Evolutionary conservation across 2,113 vertebrate species (phyloP), one percentile per base, ranked within the genome.

Genomic region (Pyxicephalus adspersus): DNA sequence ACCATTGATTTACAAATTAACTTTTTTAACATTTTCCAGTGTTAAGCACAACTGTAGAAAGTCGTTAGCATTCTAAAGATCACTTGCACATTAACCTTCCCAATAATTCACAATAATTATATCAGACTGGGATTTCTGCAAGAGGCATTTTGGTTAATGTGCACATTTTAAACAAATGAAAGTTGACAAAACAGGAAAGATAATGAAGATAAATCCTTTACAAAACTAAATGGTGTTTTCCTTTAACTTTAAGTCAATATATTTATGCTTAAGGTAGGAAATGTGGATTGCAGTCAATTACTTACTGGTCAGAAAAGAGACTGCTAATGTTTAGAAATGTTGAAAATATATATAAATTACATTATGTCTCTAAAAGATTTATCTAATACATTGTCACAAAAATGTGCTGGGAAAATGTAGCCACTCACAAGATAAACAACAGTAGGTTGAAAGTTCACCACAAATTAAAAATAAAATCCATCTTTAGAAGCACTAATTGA

Each of bases 101-200:
- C 29, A 68, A 64, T 77, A 77, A 77, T 77, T 77, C 75, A 64
- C 75, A 65, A 68, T 79, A 79, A 79, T 79, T 68, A 79, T 66
- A 68, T 79, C 77, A 70, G 77, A 68, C 77, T 68, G 77, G 65
- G 64, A 79, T 79, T 79, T 60, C 77, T 60, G 54, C 75, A 65
- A 77, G 63, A 77, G 75, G 75, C 54, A 60, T 60, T 79, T 79
- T 79, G 64, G 77, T 79, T 79, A 68, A 79, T 68, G 65, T 79
- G 64, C 29, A 68, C 64, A 79, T 60, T 79, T 79, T 79, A 68
- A 45, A 79, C 77, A 79, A 68, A 79, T 79, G 64, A 70, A 57
- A 79, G 77, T 70, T 79, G 77, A 79, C 77, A 79, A 79, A 79
- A 79, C 64, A 68, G 23, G 29, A 79, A 68, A 31, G 54, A 68